Evolutionary conservation across 2,888 invertebrate genomes (phyloP).

Genomic region (Erebia epiphron): DNA sequence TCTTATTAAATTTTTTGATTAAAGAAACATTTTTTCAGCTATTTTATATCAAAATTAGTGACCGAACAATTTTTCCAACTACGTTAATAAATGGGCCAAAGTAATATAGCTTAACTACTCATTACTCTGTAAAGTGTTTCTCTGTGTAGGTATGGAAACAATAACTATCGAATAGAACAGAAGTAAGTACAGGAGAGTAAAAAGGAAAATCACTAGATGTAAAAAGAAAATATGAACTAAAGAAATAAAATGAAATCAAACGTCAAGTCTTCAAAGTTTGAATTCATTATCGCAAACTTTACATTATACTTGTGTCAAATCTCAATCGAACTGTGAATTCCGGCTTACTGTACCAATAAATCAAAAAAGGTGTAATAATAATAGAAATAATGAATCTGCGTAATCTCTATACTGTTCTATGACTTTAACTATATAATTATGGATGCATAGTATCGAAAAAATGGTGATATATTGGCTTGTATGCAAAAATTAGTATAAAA

Average conservation of each 20-base stretch:
- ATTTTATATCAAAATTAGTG: constrained; percentile 57
- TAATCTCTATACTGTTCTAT: constrained; percentile 54
- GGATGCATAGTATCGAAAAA: constrained; percentile 71
- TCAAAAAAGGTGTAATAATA: constrained; percentile 62
- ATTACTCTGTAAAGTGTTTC: constrained; percentile 80
- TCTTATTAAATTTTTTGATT: constrained; percentile 28
- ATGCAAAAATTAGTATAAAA: constrained; percentile 71
- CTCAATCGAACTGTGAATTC: constrained; percentile 53
- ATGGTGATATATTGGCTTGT: constrained; percentile 65
- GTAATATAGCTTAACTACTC: constrained; percentile 73
- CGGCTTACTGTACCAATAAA: constrained; percentile 67
- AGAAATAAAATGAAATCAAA: constrained; percentile 39
- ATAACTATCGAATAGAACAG: constrained; percentile 66
- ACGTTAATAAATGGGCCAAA: constrained; percentile 77
- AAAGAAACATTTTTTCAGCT: constrained; percentile 10
- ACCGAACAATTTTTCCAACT: constrained; percentile 67
- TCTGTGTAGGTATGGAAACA: constrained; percentile 79
- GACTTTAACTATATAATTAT: constrained; percentile 58
- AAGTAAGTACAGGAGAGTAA: constrained; percentile 65
- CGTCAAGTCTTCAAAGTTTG: constrained; percentile 54
- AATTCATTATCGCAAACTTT: constrained; percentile 56
- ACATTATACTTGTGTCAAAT: constrained; percentile 53
- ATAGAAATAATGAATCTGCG: constrained; percentile 61
- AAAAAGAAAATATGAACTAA: constrained; percentile 49
- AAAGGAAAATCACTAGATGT: constrained; percentile 54